Percentiles rank a stretch among this genome's conserved stretches.
These are phyloP conservation scores for Athene cunicularia DNA, from an alignment of 2,113 vertebrate genomes.

Conservation along the genomic window DNA sequence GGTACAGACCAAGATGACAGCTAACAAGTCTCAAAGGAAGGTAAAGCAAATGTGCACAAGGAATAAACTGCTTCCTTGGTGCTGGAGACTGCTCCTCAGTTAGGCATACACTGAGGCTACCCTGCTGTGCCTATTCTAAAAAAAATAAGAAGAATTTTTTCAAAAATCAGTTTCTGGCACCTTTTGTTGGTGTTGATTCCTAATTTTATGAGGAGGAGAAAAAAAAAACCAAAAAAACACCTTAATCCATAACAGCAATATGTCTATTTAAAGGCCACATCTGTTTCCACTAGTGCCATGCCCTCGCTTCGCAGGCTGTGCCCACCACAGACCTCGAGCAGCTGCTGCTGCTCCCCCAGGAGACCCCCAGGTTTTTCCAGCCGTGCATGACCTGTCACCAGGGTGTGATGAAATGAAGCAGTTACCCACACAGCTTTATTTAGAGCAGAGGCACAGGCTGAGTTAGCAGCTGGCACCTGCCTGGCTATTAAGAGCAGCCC, in stretches of 20 bases:
- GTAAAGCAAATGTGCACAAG: background rate
- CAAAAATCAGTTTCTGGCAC: background rate
- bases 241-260: background rate
- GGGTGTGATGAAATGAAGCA: background rate
- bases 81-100: background rate
- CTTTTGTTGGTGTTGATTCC: fast-evolving
- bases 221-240: background rate
- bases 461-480: background rate
- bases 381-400: background rate
- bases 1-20: background rate
- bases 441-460: background rate
- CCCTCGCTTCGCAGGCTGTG: background rate
- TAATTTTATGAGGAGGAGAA: background rate
- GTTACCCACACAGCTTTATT: background rate
- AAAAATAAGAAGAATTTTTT: background rate
- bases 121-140: background rate
- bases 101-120: background rate
- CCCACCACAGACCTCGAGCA: background rate
- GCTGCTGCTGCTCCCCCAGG: background rate
- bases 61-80: background rate
- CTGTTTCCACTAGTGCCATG: background rate
- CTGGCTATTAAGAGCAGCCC: background rate
- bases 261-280: conserved; percentile 16
- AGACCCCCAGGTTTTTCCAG: background rate
- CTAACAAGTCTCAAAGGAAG: background rate